Evolutionary conservation across 2,888 invertebrate genomes (phyloP), one percentile per base, ranked within the genome.

Genomic region (Eumacrocentrus americanus): DNA sequence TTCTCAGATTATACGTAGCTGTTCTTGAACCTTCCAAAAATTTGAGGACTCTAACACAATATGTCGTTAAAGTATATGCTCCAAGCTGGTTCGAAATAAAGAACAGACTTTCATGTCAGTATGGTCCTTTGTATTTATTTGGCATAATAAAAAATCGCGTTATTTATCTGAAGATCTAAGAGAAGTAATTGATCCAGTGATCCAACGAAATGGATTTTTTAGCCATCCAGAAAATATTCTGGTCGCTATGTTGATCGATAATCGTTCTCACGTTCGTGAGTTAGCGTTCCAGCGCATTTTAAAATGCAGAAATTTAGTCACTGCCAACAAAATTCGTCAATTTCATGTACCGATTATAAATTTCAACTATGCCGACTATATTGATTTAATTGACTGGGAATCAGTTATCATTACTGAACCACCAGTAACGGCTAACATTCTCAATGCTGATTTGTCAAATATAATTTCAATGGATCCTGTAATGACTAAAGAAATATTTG

Each of bases 261-360:
- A 54, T 1, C 2, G 11, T 5, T 1, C 12, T 25, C 5, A 54
- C 2, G 25, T 62, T 12, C 50, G 38, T 48, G 57, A 54, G 77
- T 77, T 50, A 58, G 83, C 83, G 83, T 83, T 62, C 22, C 2
- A 46, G 12, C 35, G 1, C 12, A 29, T 53, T 37, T 20, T 52
- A 12, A 29, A 35, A 16, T 12, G 16, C 18, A 53, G 58, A 59
- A 1, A 50, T 12, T 5, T 23, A 20, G 23, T 7, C 16, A 12
- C 23, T 14, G 18, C 11, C 1, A 12, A 11, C 1, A 12, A 22
- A 11, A 23, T 46, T 46, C 46, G 46, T 46, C 22, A 46, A 5
- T 47, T 47, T 25, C 23, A 29, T 16, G 1, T 14, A 29, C 29
- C 29, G 12, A 16, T n/a, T 23, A 2, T 47, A 7, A 3, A 51